Conservation (phyloP, 2,888 invertebrate genomes). For the Cremastinae sp. region DNA sequence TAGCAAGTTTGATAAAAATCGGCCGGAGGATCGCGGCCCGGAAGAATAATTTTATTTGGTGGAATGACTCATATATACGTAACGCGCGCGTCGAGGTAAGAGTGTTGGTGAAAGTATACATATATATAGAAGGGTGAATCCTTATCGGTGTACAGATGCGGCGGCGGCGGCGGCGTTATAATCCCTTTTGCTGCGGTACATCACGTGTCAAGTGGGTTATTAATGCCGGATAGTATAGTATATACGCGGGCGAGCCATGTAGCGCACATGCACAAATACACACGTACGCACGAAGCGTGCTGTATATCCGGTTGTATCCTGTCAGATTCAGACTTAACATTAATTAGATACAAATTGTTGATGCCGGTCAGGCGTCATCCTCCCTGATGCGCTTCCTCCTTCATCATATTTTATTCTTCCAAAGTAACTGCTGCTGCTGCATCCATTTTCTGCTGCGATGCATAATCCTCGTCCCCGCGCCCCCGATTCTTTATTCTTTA, state of each 20-base stretch:
- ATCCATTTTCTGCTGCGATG: too few relatives aligned
- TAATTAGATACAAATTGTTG: constrained; percentile 32
- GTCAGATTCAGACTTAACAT: constrained; percentile 21
- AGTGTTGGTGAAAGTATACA: constrained; percentile 32
- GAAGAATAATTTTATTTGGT: too few relatives aligned
- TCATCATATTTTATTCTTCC: too few relatives aligned
- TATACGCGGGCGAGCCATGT: not conserved
- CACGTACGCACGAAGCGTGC: not conserved
- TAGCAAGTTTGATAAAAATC: too few relatives aligned
- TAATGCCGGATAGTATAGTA: constrained; percentile 25
- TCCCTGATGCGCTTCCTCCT: not conserved
- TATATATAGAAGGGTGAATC: constrained; percentile 25
- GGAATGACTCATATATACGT: too few relatives aligned
- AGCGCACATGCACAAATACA: not conserved
- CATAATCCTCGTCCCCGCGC: too few relatives aligned
- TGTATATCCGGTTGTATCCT: not conserved
- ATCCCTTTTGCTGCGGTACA: constrained; percentile 36
- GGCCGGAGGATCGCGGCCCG: too few relatives aligned
- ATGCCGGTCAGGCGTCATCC: not conserved
- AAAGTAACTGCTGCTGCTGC: too few relatives aligned
- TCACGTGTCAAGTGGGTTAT: constrained; percentile 50
- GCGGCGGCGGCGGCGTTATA: constrained; percentile 38
- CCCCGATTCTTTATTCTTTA: too few relatives aligned
- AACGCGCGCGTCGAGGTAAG: too few relatives aligned
- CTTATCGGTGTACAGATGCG: constrained; percentile 43